These are phyloP conservation scores for Sinella curviseta DNA, from an alignment of 1,140 invertebrate genomes.

Conservation along the genomic window DNA sequence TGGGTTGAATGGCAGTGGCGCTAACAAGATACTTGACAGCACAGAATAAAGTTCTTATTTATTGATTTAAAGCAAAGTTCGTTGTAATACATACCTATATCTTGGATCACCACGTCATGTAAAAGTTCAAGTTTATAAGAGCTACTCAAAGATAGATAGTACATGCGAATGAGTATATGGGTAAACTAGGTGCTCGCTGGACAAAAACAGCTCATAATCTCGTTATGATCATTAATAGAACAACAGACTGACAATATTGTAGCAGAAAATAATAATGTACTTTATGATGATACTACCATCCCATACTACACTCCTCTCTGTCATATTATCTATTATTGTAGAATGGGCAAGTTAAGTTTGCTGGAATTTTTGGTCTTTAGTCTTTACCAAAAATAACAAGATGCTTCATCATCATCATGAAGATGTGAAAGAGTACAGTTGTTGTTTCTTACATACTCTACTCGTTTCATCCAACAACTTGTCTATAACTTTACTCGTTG, in stretches of 20 bases:
- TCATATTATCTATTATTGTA: background rate
- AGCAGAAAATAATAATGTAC: background rate
- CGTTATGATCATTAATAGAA: slow-evolving; percentile 10
- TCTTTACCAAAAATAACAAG: slow-evolving; percentile 22
- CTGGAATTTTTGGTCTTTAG: background rate
- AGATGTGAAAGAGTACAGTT: background rate
- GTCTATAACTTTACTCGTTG: background rate
- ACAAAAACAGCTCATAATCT: too few species aligned
- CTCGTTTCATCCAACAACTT: background rate
- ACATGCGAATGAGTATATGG: too few species aligned
- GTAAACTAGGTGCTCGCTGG: too few species aligned
- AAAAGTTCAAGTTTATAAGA: too few species aligned
- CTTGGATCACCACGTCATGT: too few species aligned
- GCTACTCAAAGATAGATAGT: too few species aligned
- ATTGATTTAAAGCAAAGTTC: too few species aligned
- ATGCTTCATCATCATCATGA: slow-evolving; percentile 16
- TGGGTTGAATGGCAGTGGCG: too few species aligned
- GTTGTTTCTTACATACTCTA: background rate
- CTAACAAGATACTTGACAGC: slow-evolving; percentile 9
- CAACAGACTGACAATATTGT: background rate
- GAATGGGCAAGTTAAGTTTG: background rate
- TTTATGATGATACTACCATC: background rate
- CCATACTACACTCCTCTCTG: background rate
- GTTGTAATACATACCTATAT: too few species aligned
- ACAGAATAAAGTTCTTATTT: background rate